phyloP scores from a whole-genome alignment of 2,888 invertebrate species.

The Cosmia pyralina region DNA sequence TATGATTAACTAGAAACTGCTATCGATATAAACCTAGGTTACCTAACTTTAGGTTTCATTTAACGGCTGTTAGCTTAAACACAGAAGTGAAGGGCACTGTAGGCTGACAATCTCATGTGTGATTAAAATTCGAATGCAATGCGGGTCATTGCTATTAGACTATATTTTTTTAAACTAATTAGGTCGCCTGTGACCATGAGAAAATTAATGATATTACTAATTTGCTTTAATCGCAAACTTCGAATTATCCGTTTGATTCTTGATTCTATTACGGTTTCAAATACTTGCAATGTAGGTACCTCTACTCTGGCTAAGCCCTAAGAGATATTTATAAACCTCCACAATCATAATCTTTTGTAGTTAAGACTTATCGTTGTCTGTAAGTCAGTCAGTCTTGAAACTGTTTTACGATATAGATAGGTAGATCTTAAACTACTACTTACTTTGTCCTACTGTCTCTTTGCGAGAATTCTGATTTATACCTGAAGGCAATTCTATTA shows the following conservation, averaged over 20 bases:
- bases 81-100: constrained; percentile 66
- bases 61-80: constrained; percentile 32
- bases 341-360: not conserved
- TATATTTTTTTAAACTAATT: constrained; percentile 24
- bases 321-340: not conserved
- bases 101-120: constrained; percentile 45
- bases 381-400: not conserved
- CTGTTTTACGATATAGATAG: not conserved
- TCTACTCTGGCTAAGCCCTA: not conserved
- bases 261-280: not conserved
- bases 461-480: not conserved
- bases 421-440: not conserved
- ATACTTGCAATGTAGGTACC: too few species aligned
- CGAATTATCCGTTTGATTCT: not conserved
- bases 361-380: not conserved
- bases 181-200: not conserved
- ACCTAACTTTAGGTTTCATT: constrained; percentile 28
- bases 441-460: not conserved
- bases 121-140: constrained; percentile 57
- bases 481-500: constrained; percentile 12
- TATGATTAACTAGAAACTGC: constrained; percentile 15
- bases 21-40: constrained; percentile 20
- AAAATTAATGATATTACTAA: not conserved
- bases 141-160: constrained; percentile 48
- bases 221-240: not conserved